phyloP scores from a whole-genome alignment of 2,113 vertebrate genomes.

The Mesitornis unicolor region DNA sequence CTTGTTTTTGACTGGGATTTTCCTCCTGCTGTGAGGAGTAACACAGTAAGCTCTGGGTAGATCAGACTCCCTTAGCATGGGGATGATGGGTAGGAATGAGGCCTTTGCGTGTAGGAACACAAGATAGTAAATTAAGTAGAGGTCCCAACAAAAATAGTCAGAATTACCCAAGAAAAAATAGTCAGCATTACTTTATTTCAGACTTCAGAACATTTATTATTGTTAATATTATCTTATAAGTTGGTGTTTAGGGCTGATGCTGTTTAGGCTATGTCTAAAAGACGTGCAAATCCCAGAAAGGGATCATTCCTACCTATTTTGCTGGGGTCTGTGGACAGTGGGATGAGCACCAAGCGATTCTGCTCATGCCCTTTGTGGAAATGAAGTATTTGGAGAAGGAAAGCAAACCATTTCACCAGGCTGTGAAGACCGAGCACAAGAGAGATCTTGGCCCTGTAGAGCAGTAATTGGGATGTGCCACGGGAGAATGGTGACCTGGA shows the following conservation, averaged over 20 bases:
- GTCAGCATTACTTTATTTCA: neutral
- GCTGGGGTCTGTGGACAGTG: neutral
- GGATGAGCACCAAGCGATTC: neutral
- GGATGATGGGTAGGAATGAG: neutral
- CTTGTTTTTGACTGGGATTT: neutral
- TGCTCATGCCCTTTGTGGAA: neutral
- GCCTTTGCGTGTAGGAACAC: neutral
- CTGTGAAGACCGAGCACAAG: neutral
- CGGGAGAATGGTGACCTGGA: neutral
- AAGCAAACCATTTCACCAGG: neutral
- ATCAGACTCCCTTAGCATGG: neutral
- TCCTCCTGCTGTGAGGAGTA: neutral
- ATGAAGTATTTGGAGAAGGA: neutral
- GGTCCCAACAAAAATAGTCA: neutral
- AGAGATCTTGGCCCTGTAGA: neutral
- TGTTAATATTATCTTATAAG: neutral
- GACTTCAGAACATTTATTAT: neutral
- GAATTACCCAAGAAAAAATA: neutral
- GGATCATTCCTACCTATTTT: neutral
- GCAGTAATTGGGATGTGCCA: neutral
- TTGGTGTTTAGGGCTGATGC: neutral
- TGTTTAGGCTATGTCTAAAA: neutral
- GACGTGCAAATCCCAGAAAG: neutral
- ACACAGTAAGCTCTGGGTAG: neutral
- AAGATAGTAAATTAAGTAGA: neutral